Conservation (phyloP, 2,888 invertebrate species). For the Deroplatys truncata region DNA sequence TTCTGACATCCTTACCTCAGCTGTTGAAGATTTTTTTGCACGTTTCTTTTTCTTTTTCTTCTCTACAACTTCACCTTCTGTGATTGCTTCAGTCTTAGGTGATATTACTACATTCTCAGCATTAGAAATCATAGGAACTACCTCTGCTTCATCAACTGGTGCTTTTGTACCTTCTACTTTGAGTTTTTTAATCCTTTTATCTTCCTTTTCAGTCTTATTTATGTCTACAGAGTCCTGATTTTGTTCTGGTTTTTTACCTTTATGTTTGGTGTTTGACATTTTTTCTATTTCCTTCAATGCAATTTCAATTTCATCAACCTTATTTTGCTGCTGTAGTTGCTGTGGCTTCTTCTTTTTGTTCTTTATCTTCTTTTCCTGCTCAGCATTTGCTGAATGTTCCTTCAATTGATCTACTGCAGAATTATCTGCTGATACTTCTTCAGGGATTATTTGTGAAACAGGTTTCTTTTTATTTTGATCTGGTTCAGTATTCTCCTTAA, state of each 20-base stretch:
- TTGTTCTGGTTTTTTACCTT: slow-evolving; percentile 13
- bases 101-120: neutral
- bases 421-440: neutral
- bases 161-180: neutral
- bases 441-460: slow-evolving; percentile 21
- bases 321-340: neutral
- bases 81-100: neutral
- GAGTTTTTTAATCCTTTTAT: neutral
- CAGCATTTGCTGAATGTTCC: slow-evolving; percentile 12
- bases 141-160: neutral
- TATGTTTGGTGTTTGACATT: slow-evolving; percentile 34
- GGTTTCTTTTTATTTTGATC: neutral
- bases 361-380: slow-evolving; percentile 25
- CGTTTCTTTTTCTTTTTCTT: neutral
- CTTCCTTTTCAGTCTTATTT: neutral
- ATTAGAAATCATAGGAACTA: neutral
- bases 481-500: neutral
- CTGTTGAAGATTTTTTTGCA: neutral
- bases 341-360: slow-evolving; percentile 12
- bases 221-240: neutral
- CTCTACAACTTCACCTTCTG: neutral
- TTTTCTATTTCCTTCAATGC: slow-evolving; percentile 47
- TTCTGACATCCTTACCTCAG: neutral
- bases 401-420: neutral
- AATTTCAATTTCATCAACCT: slow-evolving; percentile 47